phyloP scores from a whole-genome alignment of 2,113 vertebrate genomes.

The Tetrax tetrax region DNA sequence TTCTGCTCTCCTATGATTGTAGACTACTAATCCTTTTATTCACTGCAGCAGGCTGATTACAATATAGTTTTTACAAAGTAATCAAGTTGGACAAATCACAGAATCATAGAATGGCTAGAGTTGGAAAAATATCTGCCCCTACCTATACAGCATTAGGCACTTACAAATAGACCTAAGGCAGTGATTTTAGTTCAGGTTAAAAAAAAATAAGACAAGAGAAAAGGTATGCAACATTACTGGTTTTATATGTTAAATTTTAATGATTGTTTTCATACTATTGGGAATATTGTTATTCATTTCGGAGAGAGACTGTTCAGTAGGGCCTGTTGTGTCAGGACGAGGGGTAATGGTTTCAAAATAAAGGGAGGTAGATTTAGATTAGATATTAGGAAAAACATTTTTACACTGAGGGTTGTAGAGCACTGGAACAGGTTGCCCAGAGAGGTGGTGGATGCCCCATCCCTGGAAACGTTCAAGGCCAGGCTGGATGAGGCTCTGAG shows the following conservation, averaged over 20 bases:
- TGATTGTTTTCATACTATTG: not conserved
- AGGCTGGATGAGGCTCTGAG: no score
- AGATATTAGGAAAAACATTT: no score
- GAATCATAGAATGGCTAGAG: no score
- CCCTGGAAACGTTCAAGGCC: no score
- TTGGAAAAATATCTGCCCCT: not conserved
- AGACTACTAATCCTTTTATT: conserved; percentile 14
- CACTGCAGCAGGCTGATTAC: not conserved
- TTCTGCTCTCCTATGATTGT: not conserved
- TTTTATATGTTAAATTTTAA: not conserved
- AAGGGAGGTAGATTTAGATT: no score
- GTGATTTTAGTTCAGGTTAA: not conserved
- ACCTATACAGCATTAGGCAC: not conserved
- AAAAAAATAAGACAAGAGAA: not conserved
- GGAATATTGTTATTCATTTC: not conserved
- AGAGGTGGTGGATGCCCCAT: no score
- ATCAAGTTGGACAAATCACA: not conserved
- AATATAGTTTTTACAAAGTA: not conserved
- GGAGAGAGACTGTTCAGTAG: no score
- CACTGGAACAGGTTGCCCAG: no score
- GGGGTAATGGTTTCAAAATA: no score
- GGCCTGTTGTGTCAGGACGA: no score
- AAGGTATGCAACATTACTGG: not conserved
- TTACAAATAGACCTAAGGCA: not conserved
- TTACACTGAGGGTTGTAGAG: no score